Conservation (phyloP, 2,888 invertebrate genomes). For the Liposcelis brunnea region DNA sequence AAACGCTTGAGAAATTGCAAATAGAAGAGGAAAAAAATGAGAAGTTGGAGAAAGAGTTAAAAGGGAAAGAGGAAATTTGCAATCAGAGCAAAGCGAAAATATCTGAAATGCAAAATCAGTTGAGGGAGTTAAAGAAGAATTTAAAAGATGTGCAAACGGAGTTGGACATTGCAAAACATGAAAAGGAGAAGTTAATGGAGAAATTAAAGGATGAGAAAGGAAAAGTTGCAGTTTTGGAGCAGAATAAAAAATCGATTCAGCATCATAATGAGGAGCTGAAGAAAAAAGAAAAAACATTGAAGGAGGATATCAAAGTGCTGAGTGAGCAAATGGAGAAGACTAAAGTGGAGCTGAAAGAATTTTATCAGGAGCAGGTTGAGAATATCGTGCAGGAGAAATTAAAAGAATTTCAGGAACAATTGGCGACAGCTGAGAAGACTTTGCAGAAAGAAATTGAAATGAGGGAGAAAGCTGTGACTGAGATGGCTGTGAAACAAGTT, state of each 20-base stretch:
- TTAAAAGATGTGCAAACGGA: conserved; percentile 31
- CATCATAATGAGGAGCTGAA: conserved; percentile 33
- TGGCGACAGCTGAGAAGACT: conserved; percentile 48
- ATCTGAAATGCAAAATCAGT: conserved; percentile 19
- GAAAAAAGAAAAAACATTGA: conserved; percentile 30
- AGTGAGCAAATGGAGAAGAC: conserved; percentile 41
- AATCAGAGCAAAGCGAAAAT: conserved; percentile 27
- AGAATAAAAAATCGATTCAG: conserved; percentile 36
- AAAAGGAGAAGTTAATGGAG: conserved; percentile 33
- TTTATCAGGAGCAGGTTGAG: conserved; percentile 68
- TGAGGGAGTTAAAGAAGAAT: conserved; percentile 24
- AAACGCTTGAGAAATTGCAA: not conserved
- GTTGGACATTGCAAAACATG: conserved; percentile 27
- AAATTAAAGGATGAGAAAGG: conserved; percentile 34
- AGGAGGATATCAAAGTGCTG: conserved; percentile 23
- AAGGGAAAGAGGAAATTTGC: conserved; percentile 22
- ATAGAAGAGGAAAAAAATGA: conserved; percentile 12
- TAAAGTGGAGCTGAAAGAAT: conserved; percentile 47
- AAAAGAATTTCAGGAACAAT: conserved; percentile 56
- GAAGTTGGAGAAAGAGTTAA: conserved; percentile 29
- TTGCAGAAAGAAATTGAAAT: conserved; percentile 43
- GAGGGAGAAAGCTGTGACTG: conserved; percentile 46
- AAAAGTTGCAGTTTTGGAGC: conserved; percentile 32
- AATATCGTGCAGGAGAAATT: conserved; percentile 57
- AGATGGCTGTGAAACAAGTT: conserved; percentile 53